A percentile compares a stretch with the other conserved stretches of the same genome.
Evolutionary conservation across 2,797 vertebrate genomes (phyloP).

Genomic region (Petrocephalus schoutedeni): DNA sequence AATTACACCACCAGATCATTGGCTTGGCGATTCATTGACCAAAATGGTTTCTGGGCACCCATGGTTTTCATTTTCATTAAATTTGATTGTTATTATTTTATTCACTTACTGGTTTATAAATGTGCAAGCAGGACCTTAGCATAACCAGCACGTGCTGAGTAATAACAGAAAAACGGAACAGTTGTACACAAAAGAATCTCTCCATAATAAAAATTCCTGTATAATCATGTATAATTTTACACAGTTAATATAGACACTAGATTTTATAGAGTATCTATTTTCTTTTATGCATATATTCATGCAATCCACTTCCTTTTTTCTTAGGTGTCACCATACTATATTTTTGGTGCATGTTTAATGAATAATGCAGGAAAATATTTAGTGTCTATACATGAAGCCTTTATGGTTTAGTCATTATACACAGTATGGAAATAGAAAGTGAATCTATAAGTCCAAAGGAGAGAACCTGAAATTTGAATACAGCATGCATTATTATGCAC

Average conservation of each 20-base stretch:
- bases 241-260: not conserved
- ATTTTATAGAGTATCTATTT: not conserved
- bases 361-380: not conserved
- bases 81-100: constrained; percentile 4
- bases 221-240: not conserved
- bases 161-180: not conserved
- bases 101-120: not conserved
- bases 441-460: not conserved
- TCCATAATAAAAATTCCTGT: not conserved
- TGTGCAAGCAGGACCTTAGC: not conserved
- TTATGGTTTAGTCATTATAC: not conserved
- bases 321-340: not conserved
- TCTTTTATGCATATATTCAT: not conserved
- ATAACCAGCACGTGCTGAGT: not conserved
- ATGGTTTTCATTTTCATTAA: constrained; percentile 10
- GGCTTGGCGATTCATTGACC: not conserved
- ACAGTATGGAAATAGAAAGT: not conserved
- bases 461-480: not conserved
- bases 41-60: not conserved
- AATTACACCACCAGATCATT: constrained; percentile 23
- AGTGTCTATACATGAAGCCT: not conserved
- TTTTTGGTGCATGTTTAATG: not conserved
- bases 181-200: not conserved
- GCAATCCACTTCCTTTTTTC: not conserved
- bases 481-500: not conserved